Percentiles rank a stretch among this genome's conserved stretches.
Evolutionary conservation across 1,140 invertebrate species (phyloP).

Genomic region (Bombus sylvicola): DNA sequence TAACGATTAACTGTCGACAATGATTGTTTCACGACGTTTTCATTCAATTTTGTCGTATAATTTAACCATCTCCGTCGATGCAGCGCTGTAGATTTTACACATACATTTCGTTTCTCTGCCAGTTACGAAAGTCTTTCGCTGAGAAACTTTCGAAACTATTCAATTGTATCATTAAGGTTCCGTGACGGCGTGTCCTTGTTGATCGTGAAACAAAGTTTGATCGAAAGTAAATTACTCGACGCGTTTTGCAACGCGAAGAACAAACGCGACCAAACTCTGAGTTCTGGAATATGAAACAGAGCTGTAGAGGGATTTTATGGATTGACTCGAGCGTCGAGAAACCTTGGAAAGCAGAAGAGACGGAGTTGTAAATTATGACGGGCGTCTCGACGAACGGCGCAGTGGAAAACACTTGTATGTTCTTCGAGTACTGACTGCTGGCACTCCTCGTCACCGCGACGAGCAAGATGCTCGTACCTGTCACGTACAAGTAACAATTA

Average conservation of each 20-base stretch:
- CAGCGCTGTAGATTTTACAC: not conserved
- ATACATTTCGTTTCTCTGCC: not conserved
- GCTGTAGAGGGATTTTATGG: slow-evolving; percentile 31
- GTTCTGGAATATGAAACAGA: slow-evolving; percentile 37
- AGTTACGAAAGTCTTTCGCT: not conserved
- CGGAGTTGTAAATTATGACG: slow-evolving; percentile 44
- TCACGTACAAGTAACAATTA: slow-evolving; percentile 61
- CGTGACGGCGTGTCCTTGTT: not conserved
- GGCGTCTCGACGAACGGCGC: slow-evolving; percentile 23
- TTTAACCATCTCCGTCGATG: not conserved
- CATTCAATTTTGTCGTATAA: not conserved
- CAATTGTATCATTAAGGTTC: not conserved
- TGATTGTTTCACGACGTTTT: not conserved
- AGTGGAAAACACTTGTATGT: slow-evolving; percentile 58
- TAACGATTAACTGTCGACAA: not conserved
- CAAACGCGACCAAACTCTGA: not conserved
- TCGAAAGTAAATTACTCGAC: not conserved
- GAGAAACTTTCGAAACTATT: not conserved
- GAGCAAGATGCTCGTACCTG: slow-evolving; percentile 32
- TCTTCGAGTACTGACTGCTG: slow-evolving; percentile 63
- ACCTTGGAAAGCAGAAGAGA: not conserved
- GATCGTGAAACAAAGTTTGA: not conserved
- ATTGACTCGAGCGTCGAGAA: slow-evolving; percentile 41
- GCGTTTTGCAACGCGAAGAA: not conserved
- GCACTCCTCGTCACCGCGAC: slow-evolving; percentile 49